Evolutionary conservation across 2,797 vertebrate species (phyloP).

Genomic region (Cirrhinus mrigala): DNA sequence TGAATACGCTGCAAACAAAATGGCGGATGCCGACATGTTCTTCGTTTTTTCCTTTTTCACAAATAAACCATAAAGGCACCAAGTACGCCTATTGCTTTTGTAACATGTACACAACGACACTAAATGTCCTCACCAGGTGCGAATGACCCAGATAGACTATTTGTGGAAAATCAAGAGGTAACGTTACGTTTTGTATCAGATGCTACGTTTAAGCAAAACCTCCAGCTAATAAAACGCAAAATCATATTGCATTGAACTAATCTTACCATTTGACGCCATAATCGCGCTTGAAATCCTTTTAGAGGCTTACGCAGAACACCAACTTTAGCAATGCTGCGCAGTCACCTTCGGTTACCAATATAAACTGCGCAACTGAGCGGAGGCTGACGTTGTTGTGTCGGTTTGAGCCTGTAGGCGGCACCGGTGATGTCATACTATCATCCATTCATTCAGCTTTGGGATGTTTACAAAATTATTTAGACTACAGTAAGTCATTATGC

Average conservation of each 20-base stretch:
- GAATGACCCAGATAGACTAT: neutral
- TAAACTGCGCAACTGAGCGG: neutral
- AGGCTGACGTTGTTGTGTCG: neutral
- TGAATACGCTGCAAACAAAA: constrained; percentile 51
- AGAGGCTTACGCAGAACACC: neutral
- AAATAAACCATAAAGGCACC: neutral
- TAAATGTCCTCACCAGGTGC: neutral
- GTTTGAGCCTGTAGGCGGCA: neutral
- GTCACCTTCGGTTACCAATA: neutral
- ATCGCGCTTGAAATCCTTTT: neutral
- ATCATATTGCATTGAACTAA: neutral
- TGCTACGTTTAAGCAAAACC: too few relatives aligned
- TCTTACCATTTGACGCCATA: constrained; percentile 52
- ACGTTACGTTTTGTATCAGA: neutral
- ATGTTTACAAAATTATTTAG: neutral
- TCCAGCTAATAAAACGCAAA: neutral
- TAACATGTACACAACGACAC: neutral
- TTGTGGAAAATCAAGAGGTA: neutral
- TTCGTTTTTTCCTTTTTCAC: neutral
- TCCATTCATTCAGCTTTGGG: neutral
- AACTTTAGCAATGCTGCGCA: neutral
- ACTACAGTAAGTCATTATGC: neutral
- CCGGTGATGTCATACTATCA: neutral
- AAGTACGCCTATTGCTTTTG: neutral
- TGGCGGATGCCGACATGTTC: constrained; percentile 61